Evolutionary conservation across 2,797 vertebrate genomes (phyloP).

Genomic region (Malurus leucopterus): DNA sequence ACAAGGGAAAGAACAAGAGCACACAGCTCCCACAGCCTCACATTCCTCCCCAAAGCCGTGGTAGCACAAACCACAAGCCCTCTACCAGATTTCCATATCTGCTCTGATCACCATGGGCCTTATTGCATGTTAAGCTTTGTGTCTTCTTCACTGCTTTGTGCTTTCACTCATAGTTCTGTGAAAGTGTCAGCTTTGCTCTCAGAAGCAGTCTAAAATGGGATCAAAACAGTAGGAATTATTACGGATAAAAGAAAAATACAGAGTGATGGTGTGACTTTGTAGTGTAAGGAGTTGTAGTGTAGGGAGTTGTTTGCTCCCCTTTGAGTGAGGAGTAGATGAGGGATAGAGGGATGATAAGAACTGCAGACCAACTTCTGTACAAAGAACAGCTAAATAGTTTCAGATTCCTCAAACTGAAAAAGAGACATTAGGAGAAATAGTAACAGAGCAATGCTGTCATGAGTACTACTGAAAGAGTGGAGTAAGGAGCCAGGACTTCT

Average conservation of each 20-base stretch:
- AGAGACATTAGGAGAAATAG: neutral
- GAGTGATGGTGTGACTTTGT: neutral
- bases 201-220: neutral
- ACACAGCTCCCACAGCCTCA: accelerated
- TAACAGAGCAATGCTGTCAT: neutral
- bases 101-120: neutral
- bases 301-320: neutral
- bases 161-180: neutral
- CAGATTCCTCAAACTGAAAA: neutral
- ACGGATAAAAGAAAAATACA: neutral
- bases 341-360: neutral
- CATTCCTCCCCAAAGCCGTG: accelerated
- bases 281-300: neutral
- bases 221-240: neutral
- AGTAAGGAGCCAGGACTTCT: neutral
- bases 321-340: neutral
- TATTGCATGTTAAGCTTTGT: neutral
- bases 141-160: neutral
- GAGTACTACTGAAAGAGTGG: neutral
- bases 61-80: neutral
- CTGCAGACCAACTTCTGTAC: neutral
- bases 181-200: neutral
- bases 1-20: neutral
- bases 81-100: neutral
- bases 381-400: neutral